These are phyloP conservation scores for Caenorhabditis imperialis DNA, from an alignment of 2,888 invertebrate genomes.

Conservation along the genomic window DNA sequence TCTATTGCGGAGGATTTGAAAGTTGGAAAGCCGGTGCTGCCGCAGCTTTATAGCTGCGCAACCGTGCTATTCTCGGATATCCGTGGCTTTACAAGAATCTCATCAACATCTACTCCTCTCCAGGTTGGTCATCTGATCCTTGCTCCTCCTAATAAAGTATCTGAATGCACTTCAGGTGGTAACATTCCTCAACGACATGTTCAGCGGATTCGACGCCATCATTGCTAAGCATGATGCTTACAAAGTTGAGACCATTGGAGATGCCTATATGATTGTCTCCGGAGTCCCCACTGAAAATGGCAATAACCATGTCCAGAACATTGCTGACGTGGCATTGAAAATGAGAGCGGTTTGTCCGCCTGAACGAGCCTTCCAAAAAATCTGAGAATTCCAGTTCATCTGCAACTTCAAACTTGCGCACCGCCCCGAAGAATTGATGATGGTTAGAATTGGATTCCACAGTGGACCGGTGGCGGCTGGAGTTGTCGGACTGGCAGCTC, in stretches of 20 bases:
- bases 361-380: background rate
- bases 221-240: constrained; percentile 78
- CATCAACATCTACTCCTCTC: constrained; percentile 76
- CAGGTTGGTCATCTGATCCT: too few species aligned
- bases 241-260: constrained; percentile 76
- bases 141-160: background rate
- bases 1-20: constrained; percentile 77
- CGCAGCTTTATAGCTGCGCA: constrained; percentile 76
- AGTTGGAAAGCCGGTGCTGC: constrained; percentile 75
- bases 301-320: constrained; percentile 75
- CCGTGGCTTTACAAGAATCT: constrained; percentile 75
- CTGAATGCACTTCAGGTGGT: constrained; percentile 64
- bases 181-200: constrained; percentile 77
- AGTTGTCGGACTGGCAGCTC: constrained; percentile 76
- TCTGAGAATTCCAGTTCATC: constrained; percentile 59
- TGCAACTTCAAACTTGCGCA: constrained; percentile 76
- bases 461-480: constrained; percentile 76
- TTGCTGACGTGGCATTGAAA: constrained; percentile 76
- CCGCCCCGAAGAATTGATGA: constrained; percentile 75
- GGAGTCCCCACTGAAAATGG: constrained; percentile 77
- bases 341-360: constrained; percentile 70
- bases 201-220: constrained; percentile 77
- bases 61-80: constrained; percentile 77
- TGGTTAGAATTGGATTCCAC: constrained; percentile 77
- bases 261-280: constrained; percentile 78